A percentile compares a stretch with the other conserved stretches of the same genome.
Evolutionary conservation across 2,888 invertebrate genomes (phyloP).

Genomic region (Monochamus alternatus): DNA sequence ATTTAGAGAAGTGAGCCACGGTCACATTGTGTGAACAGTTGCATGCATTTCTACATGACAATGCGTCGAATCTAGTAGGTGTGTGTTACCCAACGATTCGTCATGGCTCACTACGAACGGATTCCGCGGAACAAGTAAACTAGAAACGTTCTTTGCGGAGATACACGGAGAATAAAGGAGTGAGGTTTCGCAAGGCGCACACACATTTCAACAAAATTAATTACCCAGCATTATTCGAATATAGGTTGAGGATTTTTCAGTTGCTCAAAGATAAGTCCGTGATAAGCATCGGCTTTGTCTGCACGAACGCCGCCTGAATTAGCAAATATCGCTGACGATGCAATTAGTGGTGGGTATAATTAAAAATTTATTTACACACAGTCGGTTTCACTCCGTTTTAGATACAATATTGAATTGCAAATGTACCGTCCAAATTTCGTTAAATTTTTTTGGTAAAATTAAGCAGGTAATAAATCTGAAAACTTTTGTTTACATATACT

Average conservation of each 20-base stretch:
- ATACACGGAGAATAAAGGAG: neutral
- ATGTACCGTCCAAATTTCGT: too few species aligned
- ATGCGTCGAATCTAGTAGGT: too few species aligned
- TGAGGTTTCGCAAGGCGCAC: neutral
- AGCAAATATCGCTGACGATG: conserved; percentile 6
- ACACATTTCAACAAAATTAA: conserved; percentile 6
- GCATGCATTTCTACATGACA: too few species aligned
- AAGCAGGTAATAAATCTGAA: too few species aligned
- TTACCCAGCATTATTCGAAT: conserved; percentile 8
- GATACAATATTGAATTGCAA: too few species aligned
- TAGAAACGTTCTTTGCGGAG: neutral
- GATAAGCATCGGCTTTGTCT: conserved; percentile 21
- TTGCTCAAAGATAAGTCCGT: neutral
- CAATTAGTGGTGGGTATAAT: neutral
- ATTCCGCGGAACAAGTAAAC: neutral
- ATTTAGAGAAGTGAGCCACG: too few species aligned
- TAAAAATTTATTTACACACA: neutral
- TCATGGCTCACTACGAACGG: neutral
- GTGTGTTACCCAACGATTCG: neutral
- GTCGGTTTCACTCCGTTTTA: too few species aligned
- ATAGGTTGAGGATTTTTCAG: conserved; percentile 22
- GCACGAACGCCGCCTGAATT: conserved; percentile 5
- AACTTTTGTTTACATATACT: too few species aligned
- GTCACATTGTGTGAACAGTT: too few species aligned
- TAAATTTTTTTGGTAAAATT: too few species aligned